Conservation (phyloP, 2,888 invertebrate species). For the Anaspis maculata region DNA sequence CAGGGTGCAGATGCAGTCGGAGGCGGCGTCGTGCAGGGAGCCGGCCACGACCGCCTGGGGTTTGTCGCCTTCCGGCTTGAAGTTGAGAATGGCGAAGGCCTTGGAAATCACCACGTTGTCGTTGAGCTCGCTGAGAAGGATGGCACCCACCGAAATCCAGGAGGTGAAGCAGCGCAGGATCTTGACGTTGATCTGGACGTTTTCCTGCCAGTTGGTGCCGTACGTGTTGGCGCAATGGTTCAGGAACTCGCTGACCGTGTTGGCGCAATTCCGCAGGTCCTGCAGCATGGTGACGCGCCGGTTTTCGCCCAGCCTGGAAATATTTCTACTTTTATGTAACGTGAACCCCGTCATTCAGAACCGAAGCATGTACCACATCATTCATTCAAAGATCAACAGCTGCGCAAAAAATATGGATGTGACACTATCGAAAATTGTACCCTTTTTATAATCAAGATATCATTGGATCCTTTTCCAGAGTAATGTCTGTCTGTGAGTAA, state of each 20-base stretch:
- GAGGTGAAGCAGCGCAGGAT: constrained; percentile 82
- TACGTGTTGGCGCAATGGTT: constrained; percentile 64
- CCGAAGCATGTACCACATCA: too few relatives aligned
- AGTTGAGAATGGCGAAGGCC: constrained; percentile 57
- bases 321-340: too few relatives aligned
- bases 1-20: constrained; percentile 83
- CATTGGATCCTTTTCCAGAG: too few relatives aligned
- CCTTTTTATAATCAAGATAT: too few relatives aligned
- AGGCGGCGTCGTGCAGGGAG: constrained; percentile 76
- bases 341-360: too few relatives aligned
- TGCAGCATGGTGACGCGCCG: constrained; percentile 75
- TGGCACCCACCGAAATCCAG: constrained; percentile 80
- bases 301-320: constrained; percentile 72
- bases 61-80: constrained; percentile 30
- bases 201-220: constrained; percentile 56
- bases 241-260: constrained; percentile 70
- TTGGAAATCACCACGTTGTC: constrained; percentile 66
- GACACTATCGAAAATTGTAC: too few relatives aligned
- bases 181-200: constrained; percentile 60
- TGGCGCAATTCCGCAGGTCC: constrained; percentile 68
- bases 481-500: too few relatives aligned
- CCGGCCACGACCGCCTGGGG: constrained; percentile 23
- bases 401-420: too few relatives aligned
- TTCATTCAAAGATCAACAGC: too few relatives aligned
- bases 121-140: constrained; percentile 65